These are phyloP conservation scores for Xanthorhoe spadicearia DNA, from an alignment of 2,888 invertebrate species.

Conservation along the genomic window DNA sequence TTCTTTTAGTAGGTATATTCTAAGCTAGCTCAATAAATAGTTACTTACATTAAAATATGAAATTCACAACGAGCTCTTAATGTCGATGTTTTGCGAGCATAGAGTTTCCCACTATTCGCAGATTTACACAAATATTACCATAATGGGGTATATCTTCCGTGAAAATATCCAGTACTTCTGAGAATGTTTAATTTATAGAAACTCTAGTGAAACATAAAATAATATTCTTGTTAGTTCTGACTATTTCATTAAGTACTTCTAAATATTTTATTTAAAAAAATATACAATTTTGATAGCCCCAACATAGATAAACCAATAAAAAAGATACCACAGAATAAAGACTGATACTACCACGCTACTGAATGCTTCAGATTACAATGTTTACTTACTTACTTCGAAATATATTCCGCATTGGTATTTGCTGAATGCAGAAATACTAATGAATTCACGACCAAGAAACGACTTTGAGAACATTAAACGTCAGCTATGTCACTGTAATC, in stretches of 20 bases:
- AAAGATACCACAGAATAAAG: too few relatives aligned
- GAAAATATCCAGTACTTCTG: slow-evolving; percentile 13
- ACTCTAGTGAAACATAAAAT: neutral
- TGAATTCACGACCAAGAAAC: neutral
- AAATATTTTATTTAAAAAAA: too few relatives aligned
- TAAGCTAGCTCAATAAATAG: too few relatives aligned
- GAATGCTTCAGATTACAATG: neutral
- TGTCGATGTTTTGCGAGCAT: neutral
- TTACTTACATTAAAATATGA: neutral
- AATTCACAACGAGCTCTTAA: slow-evolving; percentile 2
- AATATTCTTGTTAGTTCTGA: too few relatives aligned
- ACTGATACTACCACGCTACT: too few relatives aligned
- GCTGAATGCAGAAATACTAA: neutral
- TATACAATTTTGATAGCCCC: too few relatives aligned
- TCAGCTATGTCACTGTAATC: slow-evolving; percentile 2
- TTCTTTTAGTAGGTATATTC: too few relatives aligned
- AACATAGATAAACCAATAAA: too few relatives aligned
- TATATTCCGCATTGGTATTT: neutral
- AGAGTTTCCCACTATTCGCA: slow-evolving; percentile 16
- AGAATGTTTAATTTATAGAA: neutral
- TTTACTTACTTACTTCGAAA: neutral
- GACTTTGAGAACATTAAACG: neutral
- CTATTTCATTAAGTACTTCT: too few relatives aligned
- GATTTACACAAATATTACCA: slow-evolving; percentile 32
- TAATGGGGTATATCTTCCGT: slow-evolving; percentile 30